These are phyloP conservation scores for Dione juno DNA, from an alignment of 2,888 invertebrate genomes.

Conservation along the genomic window DNA sequence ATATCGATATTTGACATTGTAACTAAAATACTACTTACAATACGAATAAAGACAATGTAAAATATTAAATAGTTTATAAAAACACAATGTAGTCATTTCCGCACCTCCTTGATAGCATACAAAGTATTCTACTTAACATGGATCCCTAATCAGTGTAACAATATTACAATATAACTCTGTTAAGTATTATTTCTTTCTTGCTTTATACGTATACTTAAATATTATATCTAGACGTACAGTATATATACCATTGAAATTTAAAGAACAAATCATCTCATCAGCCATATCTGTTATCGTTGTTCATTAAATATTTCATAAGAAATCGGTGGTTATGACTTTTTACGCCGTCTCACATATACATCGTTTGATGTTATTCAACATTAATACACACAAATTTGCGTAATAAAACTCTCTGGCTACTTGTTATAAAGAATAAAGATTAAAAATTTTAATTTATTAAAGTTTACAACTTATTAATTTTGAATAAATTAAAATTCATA, in stretches of 20 bases:
- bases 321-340: background rate
- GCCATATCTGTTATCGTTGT: background rate
- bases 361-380: background rate
- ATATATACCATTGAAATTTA: background rate
- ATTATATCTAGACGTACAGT: no score
- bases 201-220: background rate
- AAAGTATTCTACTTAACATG: constrained; percentile 17
- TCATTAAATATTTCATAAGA: background rate
- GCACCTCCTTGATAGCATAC: constrained; percentile 17
- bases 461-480: no score
- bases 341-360: background rate
- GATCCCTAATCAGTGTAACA: constrained; percentile 8
- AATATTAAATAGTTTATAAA: constrained; percentile 7
- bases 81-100: constrained; percentile 21
- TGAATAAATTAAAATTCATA: no score
- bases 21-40: constrained; percentile 1
- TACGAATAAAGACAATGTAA: background rate
- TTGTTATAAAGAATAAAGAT: no score
- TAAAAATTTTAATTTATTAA: no score
- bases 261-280: background rate
- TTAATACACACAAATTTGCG: background rate
- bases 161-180: constrained; percentile 7
- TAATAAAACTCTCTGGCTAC: no score
- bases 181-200: background rate
- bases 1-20: background rate